These are phyloP conservation scores for Mustelus asterias DNA, from an alignment of 2,113 vertebrate genomes.

Conservation along the genomic window DNA sequence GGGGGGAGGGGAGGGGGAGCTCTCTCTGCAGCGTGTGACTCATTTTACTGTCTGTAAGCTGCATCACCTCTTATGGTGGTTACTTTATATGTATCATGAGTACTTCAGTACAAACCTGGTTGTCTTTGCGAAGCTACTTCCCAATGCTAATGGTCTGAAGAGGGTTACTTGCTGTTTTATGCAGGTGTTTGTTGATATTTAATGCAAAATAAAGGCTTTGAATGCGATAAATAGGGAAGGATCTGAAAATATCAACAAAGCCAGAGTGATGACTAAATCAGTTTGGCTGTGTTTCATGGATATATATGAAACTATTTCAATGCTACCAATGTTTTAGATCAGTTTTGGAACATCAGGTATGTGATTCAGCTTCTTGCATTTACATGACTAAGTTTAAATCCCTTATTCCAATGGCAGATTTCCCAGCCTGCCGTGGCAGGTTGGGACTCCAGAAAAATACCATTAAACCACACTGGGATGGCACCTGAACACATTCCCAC, in stretches of 20 bases:
- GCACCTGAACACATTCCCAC: no score
- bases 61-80: background rate
- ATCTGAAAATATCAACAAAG: background rate
- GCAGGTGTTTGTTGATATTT: background rate
- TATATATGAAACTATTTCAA: background rate
- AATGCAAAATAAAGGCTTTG: slow-evolving; percentile 1
- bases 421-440: no score
- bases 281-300: background rate
- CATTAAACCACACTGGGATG: no score
- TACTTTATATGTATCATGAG: background rate
- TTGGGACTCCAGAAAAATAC: no score
- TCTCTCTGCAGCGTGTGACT: background rate
- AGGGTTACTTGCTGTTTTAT: background rate
- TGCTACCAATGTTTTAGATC: background rate
- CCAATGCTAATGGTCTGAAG: background rate
- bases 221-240: background rate
- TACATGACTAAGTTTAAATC: background rate
- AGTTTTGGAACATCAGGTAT: background rate
- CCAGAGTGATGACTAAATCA: background rate
- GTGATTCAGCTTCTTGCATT: background rate
- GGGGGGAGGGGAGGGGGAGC: background rate
- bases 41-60: no score
- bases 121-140: background rate
- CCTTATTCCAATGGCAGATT: background rate
- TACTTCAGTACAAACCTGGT: background rate